A percentile compares a stretch with the other conserved stretches of the same genome.
Evolutionary conservation across 1,140 invertebrate species (phyloP).

Genomic region (Chrysomallon squamiferum): DNA sequence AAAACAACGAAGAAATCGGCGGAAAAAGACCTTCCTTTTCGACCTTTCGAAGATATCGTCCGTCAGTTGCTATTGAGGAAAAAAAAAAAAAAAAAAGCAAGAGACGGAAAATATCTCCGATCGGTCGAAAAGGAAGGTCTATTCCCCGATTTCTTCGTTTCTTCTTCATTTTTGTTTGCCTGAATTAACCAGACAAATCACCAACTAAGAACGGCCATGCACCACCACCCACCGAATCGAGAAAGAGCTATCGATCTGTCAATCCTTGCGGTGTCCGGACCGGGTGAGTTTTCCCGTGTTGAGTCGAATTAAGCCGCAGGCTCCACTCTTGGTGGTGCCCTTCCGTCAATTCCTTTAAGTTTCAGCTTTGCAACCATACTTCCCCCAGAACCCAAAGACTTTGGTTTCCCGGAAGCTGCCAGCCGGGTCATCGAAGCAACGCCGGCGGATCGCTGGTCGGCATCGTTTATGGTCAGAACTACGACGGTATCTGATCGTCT

Average conservation of each 20-base stretch:
- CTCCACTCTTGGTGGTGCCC: slow-evolving; percentile 86
- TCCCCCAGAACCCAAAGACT: slow-evolving; percentile 82
- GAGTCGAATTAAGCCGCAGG: slow-evolving; percentile 93
- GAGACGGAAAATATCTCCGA: too few species aligned
- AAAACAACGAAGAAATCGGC: too few species aligned
- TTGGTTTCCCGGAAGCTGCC: slow-evolving; percentile 71
- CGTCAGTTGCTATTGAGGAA: too few species aligned
- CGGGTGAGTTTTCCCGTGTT: slow-evolving; percentile 86
- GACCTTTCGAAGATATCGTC: too few species aligned
- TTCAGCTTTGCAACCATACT: slow-evolving; percentile 93
- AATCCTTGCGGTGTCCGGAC: slow-evolving; percentile 86
- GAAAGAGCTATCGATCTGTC: slow-evolving; percentile 91
- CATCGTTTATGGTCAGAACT: slow-evolving; percentile 87
- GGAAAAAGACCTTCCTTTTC: too few species aligned
- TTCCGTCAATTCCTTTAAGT: slow-evolving; percentile 84
- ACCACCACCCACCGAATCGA: slow-evolving; percentile 87
- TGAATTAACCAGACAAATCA: slow-evolving; percentile 89
- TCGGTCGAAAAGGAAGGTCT: too few species aligned
- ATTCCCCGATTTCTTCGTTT: too few species aligned
- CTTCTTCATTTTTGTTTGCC: too few species aligned
- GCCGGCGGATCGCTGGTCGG: slow-evolving; percentile 76
- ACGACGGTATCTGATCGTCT: slow-evolving; percentile 84
- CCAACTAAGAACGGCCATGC: slow-evolving; percentile 91
- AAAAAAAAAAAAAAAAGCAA: too few species aligned
- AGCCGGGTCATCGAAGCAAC: slow-evolving; percentile 54